Conservation (phyloP, 2,888 invertebrate genomes). For the Aproaerema taeniolella region DNA sequence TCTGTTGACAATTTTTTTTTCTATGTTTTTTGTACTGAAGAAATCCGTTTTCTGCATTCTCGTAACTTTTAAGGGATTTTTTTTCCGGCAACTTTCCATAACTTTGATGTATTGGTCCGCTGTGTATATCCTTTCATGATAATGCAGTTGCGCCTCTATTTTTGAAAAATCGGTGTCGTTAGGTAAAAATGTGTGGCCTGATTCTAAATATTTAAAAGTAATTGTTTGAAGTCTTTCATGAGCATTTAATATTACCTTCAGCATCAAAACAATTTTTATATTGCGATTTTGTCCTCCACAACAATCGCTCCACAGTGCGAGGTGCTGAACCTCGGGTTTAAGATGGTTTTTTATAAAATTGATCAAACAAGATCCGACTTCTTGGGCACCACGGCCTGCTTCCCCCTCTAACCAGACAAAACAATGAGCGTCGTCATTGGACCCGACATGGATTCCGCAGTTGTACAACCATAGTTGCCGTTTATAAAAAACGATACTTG, state of each 20-base stretch:
- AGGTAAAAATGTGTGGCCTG: constrained; percentile 6
- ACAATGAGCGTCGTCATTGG: constrained; percentile 14
- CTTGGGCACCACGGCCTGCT: constrained; percentile 20
- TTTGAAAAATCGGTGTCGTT: constrained; percentile 11
- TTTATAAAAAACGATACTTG: constrained; percentile 21
- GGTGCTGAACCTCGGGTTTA: constrained; percentile 1
- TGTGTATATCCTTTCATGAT: constrained; percentile 3
- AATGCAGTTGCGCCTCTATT: constrained; percentile 4
- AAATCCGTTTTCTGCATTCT: constrained; percentile 7
- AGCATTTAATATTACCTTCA: constrained; percentile 1
- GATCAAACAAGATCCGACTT: constrained; percentile 19
- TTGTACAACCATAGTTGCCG: constrained; percentile 20
- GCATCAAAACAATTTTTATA: constrained; percentile 9
- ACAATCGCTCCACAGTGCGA: constrained; percentile 16
- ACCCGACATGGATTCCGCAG: constrained; percentile 18
- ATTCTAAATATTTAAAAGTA: constrained; percentile 2
- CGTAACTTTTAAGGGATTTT: constrained; percentile 4
- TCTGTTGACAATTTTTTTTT: constrained; percentile 8
- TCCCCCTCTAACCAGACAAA: constrained; percentile 19
- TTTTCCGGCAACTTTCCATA: neutral
- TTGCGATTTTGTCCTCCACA: constrained; percentile 14
- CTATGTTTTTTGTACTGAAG: constrained; percentile 3
- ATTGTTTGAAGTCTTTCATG: constrained; percentile 3
- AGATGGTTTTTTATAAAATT: constrained; percentile 13
- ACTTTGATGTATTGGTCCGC: constrained; percentile 4